Percentiles rank a stretch among this genome's conserved stretches.
phyloP scores from a whole-genome alignment of 2,113 vertebrate genomes.

The Naja naja region DNA sequence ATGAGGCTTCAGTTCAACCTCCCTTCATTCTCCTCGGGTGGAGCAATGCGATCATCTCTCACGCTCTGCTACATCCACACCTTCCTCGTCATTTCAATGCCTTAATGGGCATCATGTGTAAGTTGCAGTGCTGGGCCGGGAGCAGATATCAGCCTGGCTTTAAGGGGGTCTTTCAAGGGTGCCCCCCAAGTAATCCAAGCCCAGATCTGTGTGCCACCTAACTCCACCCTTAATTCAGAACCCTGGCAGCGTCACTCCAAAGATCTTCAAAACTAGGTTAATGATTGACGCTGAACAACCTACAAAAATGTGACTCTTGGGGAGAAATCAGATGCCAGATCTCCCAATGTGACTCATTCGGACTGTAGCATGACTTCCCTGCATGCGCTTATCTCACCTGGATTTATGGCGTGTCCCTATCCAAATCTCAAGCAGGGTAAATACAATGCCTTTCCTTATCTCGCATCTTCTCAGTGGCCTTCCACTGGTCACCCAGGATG shows the following conservation, averaged over 20 bases:
- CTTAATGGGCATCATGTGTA: too few species aligned
- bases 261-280: slow-evolving; percentile 2
- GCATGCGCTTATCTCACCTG: not conserved
- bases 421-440: not conserved
- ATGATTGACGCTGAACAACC: not conserved
- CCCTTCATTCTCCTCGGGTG: not conserved
- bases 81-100: not conserved
- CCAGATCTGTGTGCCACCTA: not conserved
- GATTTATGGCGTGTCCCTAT: not conserved
- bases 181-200: not conserved
- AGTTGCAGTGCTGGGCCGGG: too few species aligned
- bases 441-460: not conserved
- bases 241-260: not conserved
- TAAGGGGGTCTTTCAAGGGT: too few species aligned
- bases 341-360: not conserved
- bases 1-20: not conserved
- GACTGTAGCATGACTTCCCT: not conserved
- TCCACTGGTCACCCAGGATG: not conserved
- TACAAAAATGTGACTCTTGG: not conserved
- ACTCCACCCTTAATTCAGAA: not conserved
- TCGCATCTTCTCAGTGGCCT: not conserved
- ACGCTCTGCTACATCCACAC: not conserved
- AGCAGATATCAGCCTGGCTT: not conserved
- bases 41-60: not conserved
- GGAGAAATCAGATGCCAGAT: not conserved